Base-by-base conservation (phyloP, 2,888 invertebrate genomes). In the Plagodis dolabraria region DNA sequence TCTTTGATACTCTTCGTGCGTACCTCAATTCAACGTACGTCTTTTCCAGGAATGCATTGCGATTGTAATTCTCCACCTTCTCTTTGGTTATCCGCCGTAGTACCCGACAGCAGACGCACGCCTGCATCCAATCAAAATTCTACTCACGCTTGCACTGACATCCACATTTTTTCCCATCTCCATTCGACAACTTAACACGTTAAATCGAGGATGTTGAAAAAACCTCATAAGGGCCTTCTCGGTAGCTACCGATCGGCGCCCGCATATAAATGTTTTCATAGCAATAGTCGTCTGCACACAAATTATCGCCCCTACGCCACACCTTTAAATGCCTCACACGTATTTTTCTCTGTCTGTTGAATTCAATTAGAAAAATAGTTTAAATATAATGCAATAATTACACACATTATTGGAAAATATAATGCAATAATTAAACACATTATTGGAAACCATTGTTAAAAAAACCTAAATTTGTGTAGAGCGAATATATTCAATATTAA, bases 111-210 rank as follows among this genome's bases (percentile, higher is more conserved):
- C 5, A 55, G 51, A 67, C 70, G 70, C 69, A 68, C 69, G 63
- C 62, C 63, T 70, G 61, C 72, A 63, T 63, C 68, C 67, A 70
- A 80, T 87, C 79, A 83, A 82, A 80, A 87, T 85, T 85, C 86
- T 79, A 71, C 70, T 67, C 77, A 76, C 84, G 76, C 75, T 72
- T 70, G 68, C 72, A 73, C 61, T 75, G 72, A 70, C 75, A 72
- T 71, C 75, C 69, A 71, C 69, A 73, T 77, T 82, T 84, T 83
- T 81, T 75, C 77, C 76, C 75, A 76, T 77, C 78, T 80, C 75
- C 77, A 76, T 77, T 78, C 72, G 79, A 77, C 80, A 74, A 80
- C 79, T 83, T 83, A 82, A 84, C 83, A 83, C 84, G 79, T 81
- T 71, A 74, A 72, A 75, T 73, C 68, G 78, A 82, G 83, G 82